Evolutionary conservation across 2,888 invertebrate species (phyloP).

Genomic region (Alloscopus bannaensis): DNA sequence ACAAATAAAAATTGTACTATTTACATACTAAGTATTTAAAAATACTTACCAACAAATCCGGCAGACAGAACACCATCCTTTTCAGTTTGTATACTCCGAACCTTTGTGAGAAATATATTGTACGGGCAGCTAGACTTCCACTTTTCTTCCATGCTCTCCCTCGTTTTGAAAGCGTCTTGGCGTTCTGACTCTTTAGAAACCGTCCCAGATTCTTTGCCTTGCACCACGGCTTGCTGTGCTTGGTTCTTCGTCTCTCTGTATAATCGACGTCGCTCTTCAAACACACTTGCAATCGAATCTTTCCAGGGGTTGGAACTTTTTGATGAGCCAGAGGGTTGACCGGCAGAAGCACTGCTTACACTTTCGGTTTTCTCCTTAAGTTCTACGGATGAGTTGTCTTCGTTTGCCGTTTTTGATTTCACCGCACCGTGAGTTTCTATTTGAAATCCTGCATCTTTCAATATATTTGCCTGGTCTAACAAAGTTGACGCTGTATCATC

Average conservation of each 20-base stretch:
- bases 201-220: background rate
- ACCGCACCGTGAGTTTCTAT: no score
- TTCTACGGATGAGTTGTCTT: no score
- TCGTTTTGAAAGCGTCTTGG: background rate
- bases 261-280: slow-evolving; percentile 28
- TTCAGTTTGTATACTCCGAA: slow-evolving; percentile 43
- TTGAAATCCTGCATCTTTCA: slow-evolving; percentile 74
- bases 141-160: slow-evolving; percentile 81
- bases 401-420: no score
- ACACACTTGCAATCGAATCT: slow-evolving; percentile 22
- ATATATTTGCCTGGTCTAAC: slow-evolving; percentile 80
- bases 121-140: slow-evolving; percentile 83
- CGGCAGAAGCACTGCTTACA: no score
- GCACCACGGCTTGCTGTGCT: background rate
- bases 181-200: background rate
- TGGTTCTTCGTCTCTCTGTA: slow-evolving; percentile 15
- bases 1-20: slow-evolving; percentile 7
- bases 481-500: slow-evolving; percentile 76
- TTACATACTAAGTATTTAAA: background rate
- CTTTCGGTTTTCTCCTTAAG: no score
- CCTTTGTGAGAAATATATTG: slow-evolving; percentile 84
- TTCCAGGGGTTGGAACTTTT: slow-evolving; percentile 1
- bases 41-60: slow-evolving; percentile 54
- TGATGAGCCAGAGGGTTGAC: no score
- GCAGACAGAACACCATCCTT: slow-evolving; percentile 39